These are phyloP conservation scores for Seira sanloemensis DNA, from an alignment of 2,888 invertebrate species.

Conservation along the genomic window DNA sequence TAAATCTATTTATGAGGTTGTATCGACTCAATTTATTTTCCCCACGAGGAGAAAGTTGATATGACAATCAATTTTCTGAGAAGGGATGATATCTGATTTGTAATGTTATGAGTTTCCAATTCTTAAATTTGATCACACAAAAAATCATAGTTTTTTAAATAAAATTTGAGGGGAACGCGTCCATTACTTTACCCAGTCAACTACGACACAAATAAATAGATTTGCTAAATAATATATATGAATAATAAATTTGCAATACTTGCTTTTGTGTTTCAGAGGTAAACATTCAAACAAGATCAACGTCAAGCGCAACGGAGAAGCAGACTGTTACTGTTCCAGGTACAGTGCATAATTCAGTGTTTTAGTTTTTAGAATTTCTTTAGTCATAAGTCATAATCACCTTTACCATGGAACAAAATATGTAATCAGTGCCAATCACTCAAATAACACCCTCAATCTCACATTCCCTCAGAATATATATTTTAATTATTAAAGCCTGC, in stretches of 20 bases:
- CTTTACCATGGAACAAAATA: too few relatives aligned
- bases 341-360: constrained; percentile 16
- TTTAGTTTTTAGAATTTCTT: neutral
- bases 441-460: too few relatives aligned
- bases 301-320: constrained; percentile 71
- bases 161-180: neutral
- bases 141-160: neutral
- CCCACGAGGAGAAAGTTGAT: too few relatives aligned
- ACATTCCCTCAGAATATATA: too few relatives aligned
- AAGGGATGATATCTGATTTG: neutral
- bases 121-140: neutral
- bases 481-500: neutral
- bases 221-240: too few relatives aligned
- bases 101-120: neutral
- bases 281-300: constrained; percentile 68
- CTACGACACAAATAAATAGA: neutral
- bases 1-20: too few relatives aligned
- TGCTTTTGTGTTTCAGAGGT: constrained; percentile 67
- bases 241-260: too few relatives aligned
- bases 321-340: constrained; percentile 72
- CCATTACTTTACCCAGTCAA: neutral
- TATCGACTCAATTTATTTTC: too few relatives aligned
- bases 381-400: neutral
- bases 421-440: too few relatives aligned
- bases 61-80: too few relatives aligned